Percentiles rank a stretch among this genome's conserved stretches.
Conservation (phyloP, 2,113 vertebrate genomes). For the Anser brachyrhynchus region DNA sequence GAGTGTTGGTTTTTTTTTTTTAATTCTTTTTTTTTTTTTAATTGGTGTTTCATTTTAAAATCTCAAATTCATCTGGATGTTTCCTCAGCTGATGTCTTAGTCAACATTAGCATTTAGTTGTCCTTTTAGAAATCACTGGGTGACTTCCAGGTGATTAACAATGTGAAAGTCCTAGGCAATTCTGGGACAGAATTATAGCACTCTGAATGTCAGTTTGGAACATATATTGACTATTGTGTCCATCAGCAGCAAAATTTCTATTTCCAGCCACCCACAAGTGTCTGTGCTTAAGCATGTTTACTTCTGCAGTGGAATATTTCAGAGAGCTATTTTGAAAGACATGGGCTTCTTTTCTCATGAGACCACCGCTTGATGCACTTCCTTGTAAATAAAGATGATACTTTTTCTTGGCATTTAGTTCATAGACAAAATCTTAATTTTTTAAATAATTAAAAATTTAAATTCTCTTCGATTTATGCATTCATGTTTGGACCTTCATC, state of each 20-base stretch:
- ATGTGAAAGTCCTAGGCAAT: neutral
- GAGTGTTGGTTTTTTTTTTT: neutral
- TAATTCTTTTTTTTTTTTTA: fast-evolving
- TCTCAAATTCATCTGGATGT: neutral
- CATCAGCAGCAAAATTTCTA: neutral
- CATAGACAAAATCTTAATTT: neutral
- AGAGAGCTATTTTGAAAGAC: neutral
- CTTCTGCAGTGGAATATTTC: neutral
- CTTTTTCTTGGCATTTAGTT: neutral
- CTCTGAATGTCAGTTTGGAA: neutral
- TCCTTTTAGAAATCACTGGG: neutral
- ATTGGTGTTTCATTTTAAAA: neutral
- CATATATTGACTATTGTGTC: neutral
- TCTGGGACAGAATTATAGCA: neutral
- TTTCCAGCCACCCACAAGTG: neutral
- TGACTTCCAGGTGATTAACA: neutral
- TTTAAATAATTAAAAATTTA: neutral
- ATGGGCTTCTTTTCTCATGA: neutral
- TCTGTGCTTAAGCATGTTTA: neutral
- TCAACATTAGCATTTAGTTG: neutral
- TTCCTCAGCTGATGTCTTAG: neutral
- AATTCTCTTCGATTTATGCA: neutral
- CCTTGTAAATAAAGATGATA: neutral
- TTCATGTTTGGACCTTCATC: neutral
- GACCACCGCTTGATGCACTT: neutral